phyloP scores from a whole-genome alignment of 2,797 vertebrate species.

The Australoheros facetus region DNA sequence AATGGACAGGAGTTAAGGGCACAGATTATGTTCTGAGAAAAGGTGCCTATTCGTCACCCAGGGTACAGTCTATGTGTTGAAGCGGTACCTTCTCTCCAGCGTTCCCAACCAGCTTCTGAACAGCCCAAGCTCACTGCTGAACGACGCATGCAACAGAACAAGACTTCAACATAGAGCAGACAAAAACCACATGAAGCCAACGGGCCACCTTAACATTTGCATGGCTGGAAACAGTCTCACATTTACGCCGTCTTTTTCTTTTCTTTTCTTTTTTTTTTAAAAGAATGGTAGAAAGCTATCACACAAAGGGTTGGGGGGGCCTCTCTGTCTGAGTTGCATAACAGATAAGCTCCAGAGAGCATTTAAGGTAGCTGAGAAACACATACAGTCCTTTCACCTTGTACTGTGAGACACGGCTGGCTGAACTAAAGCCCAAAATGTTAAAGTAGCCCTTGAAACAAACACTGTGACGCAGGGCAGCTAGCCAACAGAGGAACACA shows the following conservation, averaged over 20 bases:
- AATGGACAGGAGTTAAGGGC: background rate
- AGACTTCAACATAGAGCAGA: slow-evolving; percentile 70
- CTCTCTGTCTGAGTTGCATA: background rate
- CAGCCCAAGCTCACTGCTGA: slow-evolving; percentile 75
- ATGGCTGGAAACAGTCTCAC: slow-evolving; percentile 41
- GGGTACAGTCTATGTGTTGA: slow-evolving; percentile 52
- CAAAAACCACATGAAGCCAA: slow-evolving; percentile 49
- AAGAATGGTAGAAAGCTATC: background rate
- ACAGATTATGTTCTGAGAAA: slow-evolving; percentile 33
- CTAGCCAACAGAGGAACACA: background rate
- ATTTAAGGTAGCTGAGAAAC: slow-evolving; percentile 1
- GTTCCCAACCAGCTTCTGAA: slow-evolving; percentile 80
- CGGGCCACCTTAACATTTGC: slow-evolving; percentile 61
- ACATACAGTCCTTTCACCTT: background rate
- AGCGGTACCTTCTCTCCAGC: slow-evolving; percentile 75
- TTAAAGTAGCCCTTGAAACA: slow-evolving; percentile 58
- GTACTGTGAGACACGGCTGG: background rate
- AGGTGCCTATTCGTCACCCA: slow-evolving; percentile 32
- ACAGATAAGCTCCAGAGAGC: background rate
- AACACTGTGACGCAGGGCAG: slow-evolving; percentile 20
- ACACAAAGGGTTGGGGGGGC: background rate
- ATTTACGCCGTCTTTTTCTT: slow-evolving; percentile 1
- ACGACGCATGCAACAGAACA: slow-evolving; percentile 74
- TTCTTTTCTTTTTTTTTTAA: no score
- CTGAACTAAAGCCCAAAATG: slow-evolving; percentile 29